Evolutionary conservation across 2,797 vertebrate species (phyloP), one percentile per base, ranked within the genome.

Genomic region (Bradypodion ventrale): DNA sequence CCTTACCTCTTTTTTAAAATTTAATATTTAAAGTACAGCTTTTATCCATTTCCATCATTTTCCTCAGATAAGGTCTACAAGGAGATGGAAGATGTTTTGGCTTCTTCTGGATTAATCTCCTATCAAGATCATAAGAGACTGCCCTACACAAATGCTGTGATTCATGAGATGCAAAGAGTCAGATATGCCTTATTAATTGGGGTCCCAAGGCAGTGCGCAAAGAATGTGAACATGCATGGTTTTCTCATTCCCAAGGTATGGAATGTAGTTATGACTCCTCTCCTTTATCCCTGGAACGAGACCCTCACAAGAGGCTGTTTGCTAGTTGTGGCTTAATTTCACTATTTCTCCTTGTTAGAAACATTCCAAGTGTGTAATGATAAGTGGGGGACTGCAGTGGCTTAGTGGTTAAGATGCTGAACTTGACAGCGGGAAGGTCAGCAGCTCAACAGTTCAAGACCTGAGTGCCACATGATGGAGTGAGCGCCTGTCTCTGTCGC

Each of bases 211-310:
- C 70, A 42, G 63, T 56, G 44, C 32, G 9, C 13, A 16, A 74
- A 80, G 37, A 77, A 85, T 66, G 37, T 72, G 35, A 80, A 32
- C 12, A 23, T 85, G 6, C 12, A n/a, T 56, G 83, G 77, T 13
- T 80, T 74, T 42, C 32, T 65, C 27, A 85, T 85, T 27, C 83
- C 83, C 21, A 79, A 84, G 83, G 83, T 84, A 84, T 19, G 21
- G 8, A n/a, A 32, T 13, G 35, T 2, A 10, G n/a, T 25, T 37
- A 44, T 3, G 19, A 1, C 19, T 65, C 42, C 44, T 12, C 2
- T 35, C 65, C 9, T 66, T 16, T 21, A 44, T 44, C 15, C 27
- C 13, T n/a, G n/a, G 59, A n/a, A 37, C 7, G 44, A 16, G 37
- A 0, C 21, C 23, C 4, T 25, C 9, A 1, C n/a, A n/a, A n/a